Evolutionary conservation across 2,113 vertebrate genomes (phyloP).

Genomic region (Otocyon megalotis): DNA sequence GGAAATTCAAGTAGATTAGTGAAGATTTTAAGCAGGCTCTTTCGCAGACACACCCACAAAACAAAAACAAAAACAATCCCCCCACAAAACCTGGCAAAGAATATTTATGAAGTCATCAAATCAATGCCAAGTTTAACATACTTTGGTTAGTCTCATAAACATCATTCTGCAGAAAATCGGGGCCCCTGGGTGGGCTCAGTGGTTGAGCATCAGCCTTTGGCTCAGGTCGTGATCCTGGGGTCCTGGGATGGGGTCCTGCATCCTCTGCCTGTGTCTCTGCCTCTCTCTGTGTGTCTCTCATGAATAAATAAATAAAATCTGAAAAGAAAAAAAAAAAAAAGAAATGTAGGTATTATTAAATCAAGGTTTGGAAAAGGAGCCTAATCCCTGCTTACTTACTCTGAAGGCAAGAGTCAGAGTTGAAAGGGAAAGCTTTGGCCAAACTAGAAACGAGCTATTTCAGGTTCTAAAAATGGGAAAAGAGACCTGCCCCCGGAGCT

Average conservation of each 20-base stretch:
- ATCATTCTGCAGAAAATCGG: background rate
- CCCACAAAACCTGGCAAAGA: background rate
- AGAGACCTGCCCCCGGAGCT: background rate
- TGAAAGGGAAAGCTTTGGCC: background rate
- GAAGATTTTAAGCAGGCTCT: constrained; percentile 44
- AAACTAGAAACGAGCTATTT: background rate
- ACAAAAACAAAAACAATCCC: background rate
- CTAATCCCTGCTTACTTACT: background rate
- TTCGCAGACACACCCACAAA: background rate
- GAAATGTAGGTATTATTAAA: background rate
- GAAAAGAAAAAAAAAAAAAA: no score
- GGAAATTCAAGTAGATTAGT: constrained; percentile 57
- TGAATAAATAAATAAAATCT: no score
- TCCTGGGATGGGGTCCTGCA: no score
- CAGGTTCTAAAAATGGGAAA: background rate
- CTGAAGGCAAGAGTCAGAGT: background rate
- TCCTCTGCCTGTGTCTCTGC: no score
- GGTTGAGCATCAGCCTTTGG: no score
- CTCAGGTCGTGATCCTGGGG: no score
- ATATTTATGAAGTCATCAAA: constrained; percentile 33
- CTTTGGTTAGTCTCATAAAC: background rate
- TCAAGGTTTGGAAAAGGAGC: background rate
- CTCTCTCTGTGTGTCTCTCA: no score
- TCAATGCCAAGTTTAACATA: constrained; percentile 7
- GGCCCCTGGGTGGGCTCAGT: no score